A percentile compares a stretch with the other conserved stretches of the same genome.
phyloP scores from a whole-genome alignment of 2,113 vertebrate species.

The Trochalopteron elliotii region DNA sequence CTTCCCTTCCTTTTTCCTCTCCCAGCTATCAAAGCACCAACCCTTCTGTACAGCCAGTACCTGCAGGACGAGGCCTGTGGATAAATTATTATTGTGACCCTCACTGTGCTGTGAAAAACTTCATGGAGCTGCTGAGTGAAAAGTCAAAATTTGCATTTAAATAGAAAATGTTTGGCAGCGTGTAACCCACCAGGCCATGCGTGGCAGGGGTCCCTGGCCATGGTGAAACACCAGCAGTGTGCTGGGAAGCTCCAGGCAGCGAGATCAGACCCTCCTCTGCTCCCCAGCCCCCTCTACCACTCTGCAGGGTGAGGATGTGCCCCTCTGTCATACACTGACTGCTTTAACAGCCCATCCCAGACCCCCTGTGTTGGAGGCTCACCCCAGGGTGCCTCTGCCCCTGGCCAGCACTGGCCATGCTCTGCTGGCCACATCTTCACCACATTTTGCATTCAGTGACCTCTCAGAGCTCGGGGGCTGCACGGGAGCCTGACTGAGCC shows the following conservation, averaged over 20 bases:
- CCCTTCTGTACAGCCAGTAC: slow-evolving; percentile 63
- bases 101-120: slow-evolving; percentile 68
- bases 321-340: accelerated
- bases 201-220: neutral
- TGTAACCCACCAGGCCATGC: neutral
- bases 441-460: accelerated
- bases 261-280: neutral
- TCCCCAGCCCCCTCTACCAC: accelerated
- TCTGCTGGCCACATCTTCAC: neutral
- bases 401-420: accelerated
- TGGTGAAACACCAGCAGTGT: neutral
- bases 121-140: slow-evolving; percentile 70
- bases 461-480: accelerated
- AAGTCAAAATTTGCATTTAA: slow-evolving; percentile 86
- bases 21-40: neutral
- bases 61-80: slow-evolving; percentile 62
- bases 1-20: neutral
- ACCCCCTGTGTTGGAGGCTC: accelerated
- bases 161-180: slow-evolving; percentile 63
- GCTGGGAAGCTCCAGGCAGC: neutral
- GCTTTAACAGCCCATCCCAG: neutral
- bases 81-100: slow-evolving; percentile 80
- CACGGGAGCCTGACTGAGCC: accelerated
- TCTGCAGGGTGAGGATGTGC: accelerated
- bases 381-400: neutral